Evolutionary conservation across 2,797 vertebrate species (phyloP).

Genomic region (Hypotaenidia okinawae): DNA sequence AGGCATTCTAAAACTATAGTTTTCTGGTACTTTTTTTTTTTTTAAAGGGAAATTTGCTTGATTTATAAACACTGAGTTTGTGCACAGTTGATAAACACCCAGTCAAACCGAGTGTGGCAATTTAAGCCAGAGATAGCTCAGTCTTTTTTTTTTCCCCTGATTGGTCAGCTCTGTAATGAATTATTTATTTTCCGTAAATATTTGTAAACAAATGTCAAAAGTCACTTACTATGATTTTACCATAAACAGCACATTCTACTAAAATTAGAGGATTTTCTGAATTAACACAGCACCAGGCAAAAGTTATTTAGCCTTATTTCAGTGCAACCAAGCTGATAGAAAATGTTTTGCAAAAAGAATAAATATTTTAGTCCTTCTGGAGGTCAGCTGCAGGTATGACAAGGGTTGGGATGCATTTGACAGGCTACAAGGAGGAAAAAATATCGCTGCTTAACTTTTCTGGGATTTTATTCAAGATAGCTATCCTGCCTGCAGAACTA

Average conservation of each 20-base stretch:
- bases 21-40: constrained; percentile 44
- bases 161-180: neutral
- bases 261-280: neutral
- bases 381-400: neutral
- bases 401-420: neutral
- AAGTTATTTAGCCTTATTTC: neutral
- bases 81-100: neutral
- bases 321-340: neutral
- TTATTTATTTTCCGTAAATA: constrained; percentile 12
- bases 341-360: neutral
- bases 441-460: neutral
- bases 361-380: neutral
- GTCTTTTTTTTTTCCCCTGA: neutral
- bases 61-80: neutral
- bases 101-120: neutral
- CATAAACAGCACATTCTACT: neutral
- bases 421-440: neutral
- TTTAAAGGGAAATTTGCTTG: neutral
- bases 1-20: constrained; percentile 14
- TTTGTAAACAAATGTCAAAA: constrained; percentile 22
- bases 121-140: neutral
- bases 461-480: neutral
- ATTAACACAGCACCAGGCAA: neutral
- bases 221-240: neutral
- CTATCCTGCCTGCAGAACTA: neutral